A percentile compares a stretch with the other conserved stretches of the same genome.
Conservation (phyloP, 2,888 invertebrate genomes). For the Leptothorax acervorum region DNA sequence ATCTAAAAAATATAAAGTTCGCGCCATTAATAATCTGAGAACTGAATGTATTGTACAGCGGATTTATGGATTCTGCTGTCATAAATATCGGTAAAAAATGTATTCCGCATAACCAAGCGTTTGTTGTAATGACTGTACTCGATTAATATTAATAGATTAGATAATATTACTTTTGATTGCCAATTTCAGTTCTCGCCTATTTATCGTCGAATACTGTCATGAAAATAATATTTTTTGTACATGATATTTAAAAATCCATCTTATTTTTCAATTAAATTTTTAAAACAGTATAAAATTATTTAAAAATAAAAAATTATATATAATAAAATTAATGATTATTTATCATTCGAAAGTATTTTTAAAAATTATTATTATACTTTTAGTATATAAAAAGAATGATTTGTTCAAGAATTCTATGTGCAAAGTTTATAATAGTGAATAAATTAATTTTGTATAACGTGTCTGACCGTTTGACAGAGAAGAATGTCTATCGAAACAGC, state of each 20-base stretch:
- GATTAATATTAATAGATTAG: slow-evolving; percentile 19
- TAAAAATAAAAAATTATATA: not conserved
- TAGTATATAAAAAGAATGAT: not conserved
- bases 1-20: slow-evolving; percentile 51
- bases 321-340: not conserved
- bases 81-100: slow-evolving; percentile 4
- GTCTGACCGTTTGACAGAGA: not conserved
- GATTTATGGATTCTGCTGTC: slow-evolving; percentile 35
- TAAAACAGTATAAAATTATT: not conserved
- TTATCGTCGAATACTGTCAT: not conserved
- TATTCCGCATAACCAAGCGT: not conserved
- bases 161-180: not conserved
- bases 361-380: too few relatives aligned
- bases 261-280: not conserved
- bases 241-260: not conserved
- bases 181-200: not conserved
- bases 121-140: not conserved
- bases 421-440: not conserved
- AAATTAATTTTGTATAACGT: slow-evolving; percentile 16
- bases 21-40: slow-evolving; percentile 66
- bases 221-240: not conserved
- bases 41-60: slow-evolving; percentile 50
- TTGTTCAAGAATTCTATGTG: not conserved
- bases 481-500: slow-evolving; percentile 10
- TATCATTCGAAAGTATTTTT: not conserved